Percentiles rank a stretch among this genome's conserved stretches.
These are phyloP conservation scores for Muricea muricata DNA, from an alignment of 92 coral and sea anemone species.

Conservation along the genomic window DNA sequence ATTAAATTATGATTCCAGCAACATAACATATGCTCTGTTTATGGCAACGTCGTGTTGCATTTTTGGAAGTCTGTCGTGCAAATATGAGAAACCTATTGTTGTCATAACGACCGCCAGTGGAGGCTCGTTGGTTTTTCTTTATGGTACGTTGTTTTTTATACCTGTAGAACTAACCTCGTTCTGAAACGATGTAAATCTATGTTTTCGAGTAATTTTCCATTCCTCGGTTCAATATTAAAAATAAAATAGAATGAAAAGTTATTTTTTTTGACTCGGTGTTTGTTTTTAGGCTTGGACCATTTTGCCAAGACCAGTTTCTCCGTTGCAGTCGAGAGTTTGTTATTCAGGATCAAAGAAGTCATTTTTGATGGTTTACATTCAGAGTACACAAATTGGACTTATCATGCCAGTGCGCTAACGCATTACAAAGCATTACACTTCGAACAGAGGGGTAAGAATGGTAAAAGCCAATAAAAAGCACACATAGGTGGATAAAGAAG, in stretches of 20 bases:
- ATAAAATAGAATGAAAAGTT: not conserved
- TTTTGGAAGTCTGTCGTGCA: slow-evolving; percentile 88
- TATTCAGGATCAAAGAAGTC: slow-evolving; percentile 82
- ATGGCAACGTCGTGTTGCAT: slow-evolving; percentile 82
- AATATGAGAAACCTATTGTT: slow-evolving; percentile 87
- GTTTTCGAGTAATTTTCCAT: no score
- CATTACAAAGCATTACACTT: slow-evolving; percentile 84
- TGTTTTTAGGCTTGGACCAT: slow-evolving; percentile 80
- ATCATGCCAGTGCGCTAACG: slow-evolving; percentile 73
- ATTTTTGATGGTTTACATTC: slow-evolving; percentile 87
- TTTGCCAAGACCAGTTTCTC: slow-evolving; percentile 90
- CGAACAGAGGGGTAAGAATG: slow-evolving; percentile 75
- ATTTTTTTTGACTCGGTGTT: not conserved
- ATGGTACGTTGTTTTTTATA: slow-evolving; percentile 60
- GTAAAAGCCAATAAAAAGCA: no score
- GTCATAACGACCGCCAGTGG: slow-evolving; percentile 81
- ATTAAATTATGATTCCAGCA: slow-evolving; percentile 64
- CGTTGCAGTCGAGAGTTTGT: slow-evolving; percentile 84
- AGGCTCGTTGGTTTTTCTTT: slow-evolving; percentile 87
- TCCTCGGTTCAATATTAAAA: not conserved
- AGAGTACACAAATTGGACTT: slow-evolving; percentile 90
- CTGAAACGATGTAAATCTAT: no score
- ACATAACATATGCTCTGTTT: slow-evolving; percentile 77
- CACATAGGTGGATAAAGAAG: no score
- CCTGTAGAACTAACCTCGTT: no score